A percentile compares a stretch with the other conserved stretches of the same genome.
Conservation (phyloP, 1,140 invertebrate species). For the Proctacanthus coquilletti region DNA sequence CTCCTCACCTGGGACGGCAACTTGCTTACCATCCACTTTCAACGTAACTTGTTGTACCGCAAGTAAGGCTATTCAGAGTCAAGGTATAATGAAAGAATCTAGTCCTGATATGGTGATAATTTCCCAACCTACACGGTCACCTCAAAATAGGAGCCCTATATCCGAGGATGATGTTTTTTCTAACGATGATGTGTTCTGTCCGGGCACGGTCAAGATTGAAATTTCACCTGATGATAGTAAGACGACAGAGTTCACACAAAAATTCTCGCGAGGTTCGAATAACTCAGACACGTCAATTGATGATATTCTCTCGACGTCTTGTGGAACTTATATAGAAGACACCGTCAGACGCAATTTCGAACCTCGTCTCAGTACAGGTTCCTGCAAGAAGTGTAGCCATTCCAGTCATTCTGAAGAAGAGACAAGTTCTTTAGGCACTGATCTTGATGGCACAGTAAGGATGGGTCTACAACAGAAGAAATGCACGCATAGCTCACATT, state of each 20-base stretch:
- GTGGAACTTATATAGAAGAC: constrained; percentile 30
- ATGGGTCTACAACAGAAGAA: constrained; percentile 57
- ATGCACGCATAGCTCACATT: constrained; percentile 61
- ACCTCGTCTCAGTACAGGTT: constrained; percentile 28
- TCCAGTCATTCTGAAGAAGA: constrained; percentile 52
- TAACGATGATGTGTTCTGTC: constrained; percentile 47
- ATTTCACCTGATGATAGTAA: constrained; percentile 35
- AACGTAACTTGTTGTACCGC: constrained; percentile 23
- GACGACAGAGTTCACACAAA: constrained; percentile 26
- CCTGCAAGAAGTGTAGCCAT: constrained; percentile 41
- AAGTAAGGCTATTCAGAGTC: constrained; percentile 10
- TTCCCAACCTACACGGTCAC: constrained; percentile 39
- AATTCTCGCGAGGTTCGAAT: constrained; percentile 44
- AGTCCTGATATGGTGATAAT: constrained; percentile 35
- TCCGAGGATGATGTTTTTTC: constrained; percentile 45
- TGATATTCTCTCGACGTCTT: constrained; percentile 35
- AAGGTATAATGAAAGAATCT: constrained; percentile 12
- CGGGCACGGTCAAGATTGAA: constrained; percentile 35
- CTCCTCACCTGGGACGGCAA: constrained; percentile 36
- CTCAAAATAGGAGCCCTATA: constrained; percentile 37
- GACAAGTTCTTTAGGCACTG: constrained; percentile 48
- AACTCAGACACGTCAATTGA: constrained; percentile 45
- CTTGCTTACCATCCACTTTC: constrained; percentile 31
- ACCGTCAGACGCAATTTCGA: constrained; percentile 24
- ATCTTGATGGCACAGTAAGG: constrained; percentile 60